These are phyloP conservation scores for Aphelenchoides besseyi DNA, from an alignment of 1,140 invertebrate species.

Conservation along the genomic window DNA sequence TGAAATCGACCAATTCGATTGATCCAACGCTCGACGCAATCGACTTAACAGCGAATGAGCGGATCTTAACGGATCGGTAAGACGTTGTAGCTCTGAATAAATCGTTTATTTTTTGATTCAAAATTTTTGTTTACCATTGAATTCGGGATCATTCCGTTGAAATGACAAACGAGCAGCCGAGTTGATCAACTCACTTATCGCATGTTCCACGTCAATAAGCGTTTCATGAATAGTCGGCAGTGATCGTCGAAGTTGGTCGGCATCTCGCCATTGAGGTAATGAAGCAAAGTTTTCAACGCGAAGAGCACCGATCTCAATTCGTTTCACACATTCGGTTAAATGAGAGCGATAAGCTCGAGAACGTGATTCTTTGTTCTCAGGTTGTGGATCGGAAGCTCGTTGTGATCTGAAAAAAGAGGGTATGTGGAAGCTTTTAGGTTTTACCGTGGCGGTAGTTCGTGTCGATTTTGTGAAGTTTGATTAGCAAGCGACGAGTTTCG, in stretches of 20 bases:
- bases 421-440: too few species aligned
- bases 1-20: slow-evolving; percentile 27
- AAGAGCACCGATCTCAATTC: slow-evolving; percentile 34
- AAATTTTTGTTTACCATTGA: slow-evolving; percentile 16
- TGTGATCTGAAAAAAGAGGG: too few species aligned
- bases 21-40: slow-evolving; percentile 29
- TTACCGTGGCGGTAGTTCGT: not conserved
- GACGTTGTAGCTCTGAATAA: slow-evolving; percentile 25
- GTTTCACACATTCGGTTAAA: slow-evolving; percentile 42
- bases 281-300: slow-evolving; percentile 28
- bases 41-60: slow-evolving; percentile 18
- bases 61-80: slow-evolving; percentile 5
- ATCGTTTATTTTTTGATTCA: slow-evolving; percentile 10
- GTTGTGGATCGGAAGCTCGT: not conserved
- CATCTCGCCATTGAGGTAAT: not conserved
- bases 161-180: slow-evolving; percentile 38
- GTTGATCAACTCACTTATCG: slow-evolving; percentile 39
- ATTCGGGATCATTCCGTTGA: slow-evolving; percentile 23
- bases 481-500: not conserved
- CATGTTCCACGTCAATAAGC: slow-evolving; percentile 25
- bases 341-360: slow-evolving; percentile 35
- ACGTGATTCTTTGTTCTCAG: not conserved
- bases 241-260: not conserved
- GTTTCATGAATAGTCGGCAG: slow-evolving; percentile 35
- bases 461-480: too few species aligned